Percentiles rank a stretch among this genome's conserved stretches.
Conservation (phyloP, 2,113 vertebrate species). For the Phoenicopterus ruber region DNA sequence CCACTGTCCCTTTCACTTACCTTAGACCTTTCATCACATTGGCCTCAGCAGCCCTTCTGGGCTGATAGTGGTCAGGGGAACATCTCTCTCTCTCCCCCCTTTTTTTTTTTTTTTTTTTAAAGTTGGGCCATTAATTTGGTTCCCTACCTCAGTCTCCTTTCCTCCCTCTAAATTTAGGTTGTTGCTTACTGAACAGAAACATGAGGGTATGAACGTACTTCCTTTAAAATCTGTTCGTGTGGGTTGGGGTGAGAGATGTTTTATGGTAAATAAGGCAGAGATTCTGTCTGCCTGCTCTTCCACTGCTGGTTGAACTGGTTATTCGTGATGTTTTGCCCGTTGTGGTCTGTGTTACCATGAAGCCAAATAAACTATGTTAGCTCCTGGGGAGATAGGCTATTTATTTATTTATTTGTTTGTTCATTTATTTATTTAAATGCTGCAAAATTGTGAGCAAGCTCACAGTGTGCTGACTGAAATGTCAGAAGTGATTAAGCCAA, state of each 20-base stretch:
- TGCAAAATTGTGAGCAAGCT: slow-evolving; percentile 10
- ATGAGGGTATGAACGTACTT: neutral
- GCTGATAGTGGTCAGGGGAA: slow-evolving; percentile 9
- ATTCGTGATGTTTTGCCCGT: neutral
- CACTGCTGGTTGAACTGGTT: neutral
- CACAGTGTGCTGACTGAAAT: slow-evolving; percentile 12
- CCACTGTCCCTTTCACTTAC: slow-evolving; percentile 1
- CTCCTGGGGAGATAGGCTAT: neutral
- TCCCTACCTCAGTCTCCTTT: neutral
- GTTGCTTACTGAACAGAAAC: neutral
- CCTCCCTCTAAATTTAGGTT: neutral
- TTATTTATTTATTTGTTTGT: slow-evolving; percentile 14
- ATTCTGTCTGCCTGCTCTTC: neutral
- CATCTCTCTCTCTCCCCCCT: neutral
- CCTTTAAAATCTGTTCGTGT: neutral
- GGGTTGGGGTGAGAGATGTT: neutral
- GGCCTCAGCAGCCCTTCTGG: neutral
- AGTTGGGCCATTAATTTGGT: slow-evolving; percentile 12
- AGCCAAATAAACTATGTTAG: neutral
- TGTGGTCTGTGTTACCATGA: neutral
- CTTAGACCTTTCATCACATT: slow-evolving; percentile 14
- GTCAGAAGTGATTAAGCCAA: slow-evolving; percentile 52
- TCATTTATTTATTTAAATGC: slow-evolving; percentile 32
- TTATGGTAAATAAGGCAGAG: neutral
- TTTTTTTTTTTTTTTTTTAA: neutral